Base-by-base conservation (phyloP, 2,888 invertebrate genomes). In the Nymphalis c-album region DNA sequence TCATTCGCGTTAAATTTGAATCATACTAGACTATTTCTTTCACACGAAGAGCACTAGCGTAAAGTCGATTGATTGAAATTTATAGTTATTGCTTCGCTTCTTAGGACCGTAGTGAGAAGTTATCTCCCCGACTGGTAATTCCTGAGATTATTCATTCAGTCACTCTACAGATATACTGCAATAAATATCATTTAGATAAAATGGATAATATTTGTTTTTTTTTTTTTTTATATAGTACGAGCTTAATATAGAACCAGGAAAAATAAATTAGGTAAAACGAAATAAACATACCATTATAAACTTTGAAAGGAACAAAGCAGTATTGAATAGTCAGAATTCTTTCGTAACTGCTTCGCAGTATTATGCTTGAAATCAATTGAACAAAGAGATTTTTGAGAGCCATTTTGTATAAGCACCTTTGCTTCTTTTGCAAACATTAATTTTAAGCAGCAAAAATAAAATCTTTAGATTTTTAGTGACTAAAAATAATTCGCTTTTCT, bases 381-480 rank as follows among this genome's bases (percentile, higher is more conserved):
- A 72, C 73, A 76, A 79, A 80, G 77, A 78, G 77, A 76, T 81
- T 77, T n/a, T 82, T 78, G 80, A 85, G 84, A 78, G 79, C 78
- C 76, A 68, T 74, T 74, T 76, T 75, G 77, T 78, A 77, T 75
- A 80, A 82, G 76, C 75, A 79, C 77, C 77, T 80, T 80, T 78
- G 73, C 75, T 55, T 31, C 47, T 50, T 59, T 60, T 63, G 57
- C 48, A 20, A 51, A 51, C 13, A 20, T 51, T 57, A 61, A 17
- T 51, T 51, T 40, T 47, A 10, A 35, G 8, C 18, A 40, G 40
- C 26, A 40, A 18, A 57, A 57, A 40, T 57, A 57, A 40, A 57
- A 57, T n/a, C 57, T 57, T 40, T 40, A 57, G 2, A n/a, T 40
- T 40, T 40, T 40, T 13, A 13, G 40, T 0, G 40, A 40, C 10